Evolutionary conservation across 2,113 vertebrate genomes (phyloP).

Genomic region (Stigmatopora argus): DNA sequence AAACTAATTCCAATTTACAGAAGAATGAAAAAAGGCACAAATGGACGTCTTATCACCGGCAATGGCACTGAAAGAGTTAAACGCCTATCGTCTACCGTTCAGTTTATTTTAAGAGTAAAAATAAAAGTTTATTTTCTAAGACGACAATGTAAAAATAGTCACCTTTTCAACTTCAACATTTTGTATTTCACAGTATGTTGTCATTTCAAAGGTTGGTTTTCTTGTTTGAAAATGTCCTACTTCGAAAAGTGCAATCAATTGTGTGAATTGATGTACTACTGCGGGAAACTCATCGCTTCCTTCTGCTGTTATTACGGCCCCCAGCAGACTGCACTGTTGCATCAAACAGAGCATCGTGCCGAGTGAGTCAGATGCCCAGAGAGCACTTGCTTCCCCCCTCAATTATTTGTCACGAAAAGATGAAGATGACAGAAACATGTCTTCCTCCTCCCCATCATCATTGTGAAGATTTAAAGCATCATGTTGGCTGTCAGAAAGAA

Average conservation of each 20-base stretch:
- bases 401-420: constrained; percentile 25
- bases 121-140: neutral
- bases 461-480: constrained; percentile 7
- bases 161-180: neutral
- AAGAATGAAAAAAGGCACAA: too few species aligned
- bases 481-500: constrained; percentile 3
- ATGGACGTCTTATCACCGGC: too few species aligned
- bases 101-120: neutral
- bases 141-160: neutral
- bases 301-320: neutral
- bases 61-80: too few species aligned
- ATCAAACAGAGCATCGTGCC: constrained; percentile 4
- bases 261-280: too few species aligned
- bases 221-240: neutral
- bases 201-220: neutral
- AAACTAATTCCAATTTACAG: too few species aligned
- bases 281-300: neutral
- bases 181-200: neutral
- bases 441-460: neutral
- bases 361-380: constrained; percentile 12
- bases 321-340: constrained; percentile 61
- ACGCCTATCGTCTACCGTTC: too few species aligned
- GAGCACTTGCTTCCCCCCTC: neutral
- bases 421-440: constrained; percentile 20
- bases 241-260: neutral